phyloP scores from a whole-genome alignment of 2,113 vertebrate genomes.

The Prunella himalayana region DNA sequence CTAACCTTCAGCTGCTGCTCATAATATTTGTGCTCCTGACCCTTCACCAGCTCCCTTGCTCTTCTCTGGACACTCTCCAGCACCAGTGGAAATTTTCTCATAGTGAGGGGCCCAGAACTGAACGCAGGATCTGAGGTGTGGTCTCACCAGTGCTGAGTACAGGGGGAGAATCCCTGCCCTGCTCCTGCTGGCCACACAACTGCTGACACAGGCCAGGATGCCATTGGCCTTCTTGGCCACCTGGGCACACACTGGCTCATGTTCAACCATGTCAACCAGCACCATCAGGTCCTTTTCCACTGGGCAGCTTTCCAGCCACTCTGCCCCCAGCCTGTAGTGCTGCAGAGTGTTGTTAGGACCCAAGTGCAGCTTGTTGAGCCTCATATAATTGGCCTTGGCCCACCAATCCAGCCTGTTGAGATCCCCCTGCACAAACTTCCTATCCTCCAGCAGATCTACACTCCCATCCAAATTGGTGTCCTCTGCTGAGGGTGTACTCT shows the following conservation, averaged over 20 bases:
- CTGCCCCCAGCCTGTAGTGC: too few relatives aligned
- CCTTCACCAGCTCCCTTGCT: neutral
- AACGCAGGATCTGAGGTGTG: neutral
- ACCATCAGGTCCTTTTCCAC: neutral
- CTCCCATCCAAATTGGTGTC: neutral
- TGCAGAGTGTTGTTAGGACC: neutral
- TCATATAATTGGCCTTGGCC: neutral
- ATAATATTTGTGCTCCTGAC: neutral
- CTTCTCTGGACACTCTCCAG: neutral
- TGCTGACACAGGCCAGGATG: neutral
- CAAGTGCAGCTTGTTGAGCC: neutral
- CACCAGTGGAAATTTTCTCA: neutral
- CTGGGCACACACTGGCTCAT: neutral
- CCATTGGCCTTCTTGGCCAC: neutral
- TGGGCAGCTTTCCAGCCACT: fast-evolving
- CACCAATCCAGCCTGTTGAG: neutral
- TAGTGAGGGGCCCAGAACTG: neutral
- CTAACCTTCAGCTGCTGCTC: neutral
- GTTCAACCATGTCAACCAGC: neutral
- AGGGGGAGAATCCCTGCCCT: neutral
- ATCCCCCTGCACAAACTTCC: neutral
- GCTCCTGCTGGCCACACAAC: neutral
- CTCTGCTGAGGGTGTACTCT: neutral
- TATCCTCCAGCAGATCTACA: neutral
- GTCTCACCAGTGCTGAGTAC: neutral